Percentiles rank a stretch among this genome's conserved stretches.
These are phyloP conservation scores for Exocentrus adspersus DNA, from an alignment of 2,888 invertebrate genomes.

Conservation along the genomic window DNA sequence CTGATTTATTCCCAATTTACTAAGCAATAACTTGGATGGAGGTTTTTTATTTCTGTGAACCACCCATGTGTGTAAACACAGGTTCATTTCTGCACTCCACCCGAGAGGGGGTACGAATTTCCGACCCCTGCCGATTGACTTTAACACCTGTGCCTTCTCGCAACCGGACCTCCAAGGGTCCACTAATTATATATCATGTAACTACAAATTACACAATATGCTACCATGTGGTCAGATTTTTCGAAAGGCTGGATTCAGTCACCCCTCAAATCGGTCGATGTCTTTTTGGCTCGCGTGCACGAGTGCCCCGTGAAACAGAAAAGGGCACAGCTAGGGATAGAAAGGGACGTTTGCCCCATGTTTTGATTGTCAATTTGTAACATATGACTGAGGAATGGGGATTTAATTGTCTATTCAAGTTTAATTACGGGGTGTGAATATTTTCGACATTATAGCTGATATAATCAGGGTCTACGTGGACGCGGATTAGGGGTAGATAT, in stretches of 20 bases:
- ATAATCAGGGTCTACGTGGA: constrained; percentile 11
- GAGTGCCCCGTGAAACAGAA: constrained; percentile 9
- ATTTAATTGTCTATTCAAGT: constrained; percentile 46
- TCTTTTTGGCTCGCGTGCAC: constrained; percentile 12
- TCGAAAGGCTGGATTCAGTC: constrained; percentile 23
- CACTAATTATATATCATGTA: constrained; percentile 46
- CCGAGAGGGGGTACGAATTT: constrained; percentile 25
- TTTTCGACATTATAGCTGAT: constrained; percentile 37
- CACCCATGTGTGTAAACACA: constrained; percentile 28
- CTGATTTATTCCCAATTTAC: no score
- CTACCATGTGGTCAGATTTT: constrained; percentile 46
- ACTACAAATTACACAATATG: constrained; percentile 58
- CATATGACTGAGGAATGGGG: constrained; percentile 47
- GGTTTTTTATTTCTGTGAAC: constrained; percentile 19
- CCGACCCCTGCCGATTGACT: constrained; percentile 40
- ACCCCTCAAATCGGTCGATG: constrained; percentile 30
- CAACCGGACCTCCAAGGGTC: constrained; percentile 30
- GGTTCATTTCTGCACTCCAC: constrained; percentile 7
- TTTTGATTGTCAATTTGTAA: constrained; percentile 44
- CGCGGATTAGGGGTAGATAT: no score
- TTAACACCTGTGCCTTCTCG: constrained; percentile 50
- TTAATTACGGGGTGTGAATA: constrained; percentile 47
- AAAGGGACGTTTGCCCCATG: constrained; percentile 4
- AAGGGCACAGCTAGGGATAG: neutral
- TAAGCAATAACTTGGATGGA: no score